Evolutionary conservation across 2,113 vertebrate genomes (phyloP), one percentile per base, ranked within the genome.

Genomic region (Apodemus speciosus): DNA sequence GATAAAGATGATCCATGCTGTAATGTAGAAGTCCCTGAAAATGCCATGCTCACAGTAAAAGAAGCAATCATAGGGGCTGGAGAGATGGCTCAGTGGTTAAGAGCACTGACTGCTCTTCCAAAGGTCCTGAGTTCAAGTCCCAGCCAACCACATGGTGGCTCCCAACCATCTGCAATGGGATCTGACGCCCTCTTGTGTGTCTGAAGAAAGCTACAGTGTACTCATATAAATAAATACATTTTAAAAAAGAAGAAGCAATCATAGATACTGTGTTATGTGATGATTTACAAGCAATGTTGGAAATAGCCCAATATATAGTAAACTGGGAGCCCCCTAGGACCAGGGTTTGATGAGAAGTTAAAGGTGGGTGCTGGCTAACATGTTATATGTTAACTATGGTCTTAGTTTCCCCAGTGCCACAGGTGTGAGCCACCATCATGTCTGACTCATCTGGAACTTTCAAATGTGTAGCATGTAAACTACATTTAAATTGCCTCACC

Each of bases 1-100:
- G 86, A 96, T 60, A 27, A 88, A 81, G 25, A 64, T 58, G 60
- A 92, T 20, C 38, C 51, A 80, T 80, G 51, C 32, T 80, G 56
- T 18, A 53, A 56, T 56, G 32, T 79, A 56, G 76, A 91, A 69
- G 35, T 71, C 35, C 38, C 3, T 32, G 60, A 87, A 94, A 72
- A 88, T 69, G 85, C 4, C n/a, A 53, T 13, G 60, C 64, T 20
- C 18, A 77, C 15, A 43, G 40, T 25, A 13, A 25, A 95, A 87
- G 69, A 71, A 75, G 43, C 35, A 40, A 30, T 60, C 32, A 35
- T 16, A 89, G 79, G n/a, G n/a, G n/a, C n/a, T n/a, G n/a, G n/a
- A n/a, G n/a, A n/a, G n/a, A n/a, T n/a, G n/a, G n/a, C n/a, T n/a
- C n/a, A n/a, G n/a, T n/a, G n/a, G n/a, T n/a, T n/a, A n/a, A n/a